A percentile compares a stretch with the other conserved stretches of the same genome.
These are phyloP conservation scores for Stylophora pistillata DNA, from an alignment of 64 coral and sea anemone genomes.

Conservation along the genomic window DNA sequence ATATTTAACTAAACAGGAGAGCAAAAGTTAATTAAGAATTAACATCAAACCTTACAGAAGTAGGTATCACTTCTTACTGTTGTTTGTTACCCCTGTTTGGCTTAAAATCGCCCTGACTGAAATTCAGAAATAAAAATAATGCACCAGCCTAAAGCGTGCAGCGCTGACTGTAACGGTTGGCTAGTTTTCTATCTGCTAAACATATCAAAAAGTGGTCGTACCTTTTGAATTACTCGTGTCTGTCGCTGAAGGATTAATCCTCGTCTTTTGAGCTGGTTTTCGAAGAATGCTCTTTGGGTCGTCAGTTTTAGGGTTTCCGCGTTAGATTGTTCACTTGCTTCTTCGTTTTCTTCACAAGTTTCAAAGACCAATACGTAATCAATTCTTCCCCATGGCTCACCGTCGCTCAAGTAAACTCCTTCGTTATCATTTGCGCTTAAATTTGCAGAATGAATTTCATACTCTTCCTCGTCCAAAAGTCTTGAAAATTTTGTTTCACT, in stretches of 20 bases:
- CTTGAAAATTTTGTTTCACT: neutral
- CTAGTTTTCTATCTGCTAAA: neutral
- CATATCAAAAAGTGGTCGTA: neutral
- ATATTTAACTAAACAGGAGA: too few relatives aligned
- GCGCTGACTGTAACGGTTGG: too few relatives aligned
- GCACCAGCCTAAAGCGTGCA: too few relatives aligned
- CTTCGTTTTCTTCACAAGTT: constrained; percentile 9
- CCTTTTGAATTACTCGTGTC: neutral
- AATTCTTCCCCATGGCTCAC: neutral
- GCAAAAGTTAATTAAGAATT: too few relatives aligned
- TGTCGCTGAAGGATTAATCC: neutral
- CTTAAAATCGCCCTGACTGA: too few relatives aligned
- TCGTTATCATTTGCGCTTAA: neutral
- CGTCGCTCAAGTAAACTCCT: neutral
- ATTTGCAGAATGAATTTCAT: neutral
- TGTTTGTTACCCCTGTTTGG: too few relatives aligned
- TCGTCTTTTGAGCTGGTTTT: constrained; percentile 23
- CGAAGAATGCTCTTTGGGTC: constrained; percentile 2
- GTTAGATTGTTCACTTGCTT: neutral
- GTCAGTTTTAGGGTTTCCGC: neutral
- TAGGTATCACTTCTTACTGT: too few relatives aligned
- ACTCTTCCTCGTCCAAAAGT: neutral
- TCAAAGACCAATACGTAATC: constrained; percentile 30
- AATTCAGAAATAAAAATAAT: too few relatives aligned
- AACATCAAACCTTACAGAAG: too few relatives aligned